Evolutionary conservation across 2,888 invertebrate species (phyloP).

Genomic region (Rutpela maculata): DNA sequence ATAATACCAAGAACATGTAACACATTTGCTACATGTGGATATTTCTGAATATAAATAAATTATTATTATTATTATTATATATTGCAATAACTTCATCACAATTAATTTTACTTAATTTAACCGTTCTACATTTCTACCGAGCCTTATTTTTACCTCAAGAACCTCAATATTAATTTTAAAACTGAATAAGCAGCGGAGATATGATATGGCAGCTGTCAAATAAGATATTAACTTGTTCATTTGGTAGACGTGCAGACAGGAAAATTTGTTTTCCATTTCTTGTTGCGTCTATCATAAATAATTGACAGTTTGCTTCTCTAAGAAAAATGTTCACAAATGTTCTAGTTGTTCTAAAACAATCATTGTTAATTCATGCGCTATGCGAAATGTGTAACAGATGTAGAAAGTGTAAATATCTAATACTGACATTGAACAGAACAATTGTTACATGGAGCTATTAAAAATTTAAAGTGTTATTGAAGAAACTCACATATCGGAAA

Average conservation of each 20-base stretch:
- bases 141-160: not conserved
- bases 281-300: not conserved
- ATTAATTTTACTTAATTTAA: too few species aligned
- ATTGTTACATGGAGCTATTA: not conserved
- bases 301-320: not conserved
- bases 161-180: slow-evolving; percentile 14
- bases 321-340: not conserved
- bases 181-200: not conserved
- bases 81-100: too few species aligned
- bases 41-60: too few species aligned
- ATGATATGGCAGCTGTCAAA: slow-evolving; percentile 18
- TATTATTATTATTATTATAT: too few species aligned
- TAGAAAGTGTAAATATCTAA: not conserved
- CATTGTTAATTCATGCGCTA: too few species aligned
- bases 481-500: not conserved
- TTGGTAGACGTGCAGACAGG: slow-evolving; percentile 1
- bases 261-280: slow-evolving; percentile 15
- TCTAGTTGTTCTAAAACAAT: not conserved
- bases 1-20: too few species aligned
- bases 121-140: not conserved
- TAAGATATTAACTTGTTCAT: not conserved
- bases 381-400: too few species aligned
- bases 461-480: not conserved
- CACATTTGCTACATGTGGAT: too few species aligned
- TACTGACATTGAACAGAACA: not conserved